phyloP scores from a whole-genome alignment of 1,140 invertebrate genomes.

The Luehdorfia chinensis region DNA sequence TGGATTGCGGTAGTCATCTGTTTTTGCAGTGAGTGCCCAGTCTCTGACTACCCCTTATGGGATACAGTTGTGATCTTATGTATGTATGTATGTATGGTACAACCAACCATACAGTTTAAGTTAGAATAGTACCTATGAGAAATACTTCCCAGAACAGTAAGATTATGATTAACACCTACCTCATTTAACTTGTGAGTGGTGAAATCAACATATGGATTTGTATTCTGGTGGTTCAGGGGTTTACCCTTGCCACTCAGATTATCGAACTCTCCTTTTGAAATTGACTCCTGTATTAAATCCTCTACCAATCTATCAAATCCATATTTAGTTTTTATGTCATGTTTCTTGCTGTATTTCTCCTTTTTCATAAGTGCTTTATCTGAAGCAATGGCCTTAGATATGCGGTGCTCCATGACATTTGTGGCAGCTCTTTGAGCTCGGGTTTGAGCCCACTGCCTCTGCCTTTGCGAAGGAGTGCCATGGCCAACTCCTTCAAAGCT shows the following conservation, averaged over 20 bases:
- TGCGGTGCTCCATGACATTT: slow-evolving; percentile 86
- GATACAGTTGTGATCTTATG: too few species aligned
- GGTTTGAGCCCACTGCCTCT: slow-evolving; percentile 85
- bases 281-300: slow-evolving; percentile 93
- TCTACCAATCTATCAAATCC: slow-evolving; percentile 92
- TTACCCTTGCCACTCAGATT: slow-evolving; percentile 90
- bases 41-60: too few species aligned
- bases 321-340: slow-evolving; percentile 89
- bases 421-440: slow-evolving; percentile 84
- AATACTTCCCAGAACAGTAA: not conserved
- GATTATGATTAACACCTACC: slow-evolving; percentile 77
- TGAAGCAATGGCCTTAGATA: slow-evolving; percentile 81
- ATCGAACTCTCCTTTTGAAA: slow-evolving; percentile 92
- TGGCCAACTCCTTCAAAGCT: slow-evolving; percentile 86
- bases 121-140: too few species aligned
- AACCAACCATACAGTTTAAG: not conserved
- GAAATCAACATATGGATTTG: slow-evolving; percentile 92
- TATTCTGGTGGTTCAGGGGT: slow-evolving; percentile 82
- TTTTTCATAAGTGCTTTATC: slow-evolving; percentile 85
- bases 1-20: too few species aligned
- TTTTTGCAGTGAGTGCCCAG: too few species aligned
- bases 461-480: slow-evolving; percentile 86
- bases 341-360: slow-evolving; percentile 77
- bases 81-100: not conserved
- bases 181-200: slow-evolving; percentile 93